Evolutionary conservation across 2,888 invertebrate species (phyloP).

Genomic region (Acrobasis suavella): DNA sequence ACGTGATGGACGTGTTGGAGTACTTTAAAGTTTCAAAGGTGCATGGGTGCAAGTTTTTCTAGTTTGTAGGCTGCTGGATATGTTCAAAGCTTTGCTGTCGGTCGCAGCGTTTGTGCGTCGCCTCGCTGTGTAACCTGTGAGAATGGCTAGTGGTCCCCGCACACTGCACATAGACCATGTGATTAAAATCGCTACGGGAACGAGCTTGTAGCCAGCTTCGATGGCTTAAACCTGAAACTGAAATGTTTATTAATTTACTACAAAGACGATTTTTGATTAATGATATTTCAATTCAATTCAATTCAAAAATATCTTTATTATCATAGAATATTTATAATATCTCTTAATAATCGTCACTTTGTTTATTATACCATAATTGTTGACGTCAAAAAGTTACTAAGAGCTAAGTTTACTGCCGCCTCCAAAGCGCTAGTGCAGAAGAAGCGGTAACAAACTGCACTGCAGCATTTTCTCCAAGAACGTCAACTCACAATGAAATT

Average conservation of each 20-base stretch:
- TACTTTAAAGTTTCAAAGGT: constrained; percentile 49
- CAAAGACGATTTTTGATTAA: background rate
- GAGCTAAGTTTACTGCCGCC: too few relatives aligned
- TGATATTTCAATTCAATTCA: too few relatives aligned
- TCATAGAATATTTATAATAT: too few relatives aligned
- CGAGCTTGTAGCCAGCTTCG: background rate
- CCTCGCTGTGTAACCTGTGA: constrained; percentile 29
- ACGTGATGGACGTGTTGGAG: constrained; percentile 6
- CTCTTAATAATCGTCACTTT: too few relatives aligned
- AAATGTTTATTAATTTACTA: background rate
- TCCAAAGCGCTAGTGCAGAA: too few relatives aligned
- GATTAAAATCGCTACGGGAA: constrained; percentile 36
- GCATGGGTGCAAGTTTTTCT: constrained; percentile 44
- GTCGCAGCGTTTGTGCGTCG: constrained; percentile 48
- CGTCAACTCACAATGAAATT: too few relatives aligned
- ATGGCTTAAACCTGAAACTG: background rate
- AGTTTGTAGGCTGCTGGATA: constrained; percentile 40
- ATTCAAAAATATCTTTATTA: too few relatives aligned
- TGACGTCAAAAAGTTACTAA: too few relatives aligned
- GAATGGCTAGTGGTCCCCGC: constrained; percentile 25
- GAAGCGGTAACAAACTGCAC: too few relatives aligned
- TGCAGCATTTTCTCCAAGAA: too few relatives aligned
- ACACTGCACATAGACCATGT: constrained; percentile 30
- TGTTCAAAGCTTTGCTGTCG: constrained; percentile 72
- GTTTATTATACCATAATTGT: too few relatives aligned